phyloP scores from a whole-genome alignment of 1,140 invertebrate genomes.

The Musca vetustissima region DNA sequence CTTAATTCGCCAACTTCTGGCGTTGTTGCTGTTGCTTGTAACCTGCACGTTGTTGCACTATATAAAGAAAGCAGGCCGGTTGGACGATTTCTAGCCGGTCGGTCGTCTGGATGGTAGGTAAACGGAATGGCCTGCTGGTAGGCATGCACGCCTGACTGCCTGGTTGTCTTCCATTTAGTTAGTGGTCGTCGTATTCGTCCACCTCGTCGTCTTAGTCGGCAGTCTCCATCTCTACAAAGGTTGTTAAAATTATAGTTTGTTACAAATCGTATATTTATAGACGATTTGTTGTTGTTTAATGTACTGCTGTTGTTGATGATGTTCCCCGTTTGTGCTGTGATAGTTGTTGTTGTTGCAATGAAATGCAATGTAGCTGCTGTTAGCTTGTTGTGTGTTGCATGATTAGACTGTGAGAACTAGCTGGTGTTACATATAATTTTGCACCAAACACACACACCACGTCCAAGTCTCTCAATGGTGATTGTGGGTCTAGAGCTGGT shows the following conservation, averaged over 20 bases:
- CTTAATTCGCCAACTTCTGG: too few species aligned
- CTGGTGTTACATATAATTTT: slow-evolving; percentile 17
- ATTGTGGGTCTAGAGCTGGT: background rate
- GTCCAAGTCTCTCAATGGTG: background rate
- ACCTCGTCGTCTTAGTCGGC: background rate
- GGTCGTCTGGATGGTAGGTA: too few species aligned
- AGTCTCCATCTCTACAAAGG: background rate
- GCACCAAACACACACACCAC: background rate
- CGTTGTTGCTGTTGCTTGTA: too few species aligned
- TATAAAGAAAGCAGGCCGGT: too few species aligned
- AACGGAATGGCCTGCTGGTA: too few species aligned
- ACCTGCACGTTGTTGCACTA: too few species aligned
- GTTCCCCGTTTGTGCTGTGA: background rate
- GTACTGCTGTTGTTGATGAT: background rate
- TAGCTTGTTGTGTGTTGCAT: too few species aligned
- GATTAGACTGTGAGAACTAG: slow-evolving; percentile 9
- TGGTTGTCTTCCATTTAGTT: too few species aligned
- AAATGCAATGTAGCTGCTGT: too few species aligned
- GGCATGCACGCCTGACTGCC: too few species aligned
- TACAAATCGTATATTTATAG: slow-evolving; percentile 21
- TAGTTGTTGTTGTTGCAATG: background rate
- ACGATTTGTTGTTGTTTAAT: background rate
- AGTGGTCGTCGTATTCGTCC: background rate
- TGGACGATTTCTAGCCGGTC: too few species aligned
- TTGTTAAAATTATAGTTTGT: slow-evolving; percentile 19